Conservation (phyloP, 2,797 vertebrate species). For the Pelobates cultripes region DNA sequence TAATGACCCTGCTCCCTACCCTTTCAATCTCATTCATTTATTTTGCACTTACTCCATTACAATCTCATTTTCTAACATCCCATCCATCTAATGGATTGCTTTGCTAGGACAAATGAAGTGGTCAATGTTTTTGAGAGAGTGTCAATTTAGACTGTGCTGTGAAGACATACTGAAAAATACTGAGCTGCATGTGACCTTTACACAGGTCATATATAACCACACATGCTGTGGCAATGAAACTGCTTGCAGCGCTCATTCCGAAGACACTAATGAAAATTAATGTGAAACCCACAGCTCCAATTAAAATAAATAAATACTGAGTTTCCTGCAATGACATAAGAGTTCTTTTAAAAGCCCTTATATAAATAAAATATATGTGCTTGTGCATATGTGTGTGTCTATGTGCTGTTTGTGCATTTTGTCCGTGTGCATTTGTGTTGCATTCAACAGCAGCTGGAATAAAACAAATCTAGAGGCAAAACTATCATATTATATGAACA, state of each 20-base stretch:
- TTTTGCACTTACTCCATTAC: slow-evolving; percentile 4
- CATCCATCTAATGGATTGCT: slow-evolving; percentile 15
- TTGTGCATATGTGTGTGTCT: too few species aligned
- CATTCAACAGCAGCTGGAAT: too few species aligned
- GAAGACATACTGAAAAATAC: slow-evolving; percentile 12
- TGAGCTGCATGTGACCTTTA: slow-evolving; percentile 33
- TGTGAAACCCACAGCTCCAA: slow-evolving; percentile 9
- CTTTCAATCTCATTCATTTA: slow-evolving; percentile 28
- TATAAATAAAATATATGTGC: too few species aligned
- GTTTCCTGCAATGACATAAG: too few species aligned
- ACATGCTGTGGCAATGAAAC: slow-evolving; percentile 15
- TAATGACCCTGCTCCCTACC: slow-evolving; percentile 1
- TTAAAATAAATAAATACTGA: background rate
- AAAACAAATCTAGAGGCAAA: too few species aligned
- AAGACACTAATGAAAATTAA: slow-evolving; percentile 36
- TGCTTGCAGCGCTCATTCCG: background rate
- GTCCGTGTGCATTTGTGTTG: too few species aligned
- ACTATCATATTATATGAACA: too few species aligned
- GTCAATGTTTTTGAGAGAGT: slow-evolving; percentile 23
- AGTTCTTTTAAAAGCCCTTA: too few species aligned
- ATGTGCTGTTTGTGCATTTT: too few species aligned
- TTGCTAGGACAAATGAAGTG: slow-evolving; percentile 6
- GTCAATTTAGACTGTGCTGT: background rate
- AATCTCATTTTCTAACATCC: slow-evolving; percentile 12
- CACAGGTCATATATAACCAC: slow-evolving; percentile 36